Evolutionary conservation across 2,113 vertebrate species (phyloP).

Genomic region (Centrocercus urophasianus): DNA sequence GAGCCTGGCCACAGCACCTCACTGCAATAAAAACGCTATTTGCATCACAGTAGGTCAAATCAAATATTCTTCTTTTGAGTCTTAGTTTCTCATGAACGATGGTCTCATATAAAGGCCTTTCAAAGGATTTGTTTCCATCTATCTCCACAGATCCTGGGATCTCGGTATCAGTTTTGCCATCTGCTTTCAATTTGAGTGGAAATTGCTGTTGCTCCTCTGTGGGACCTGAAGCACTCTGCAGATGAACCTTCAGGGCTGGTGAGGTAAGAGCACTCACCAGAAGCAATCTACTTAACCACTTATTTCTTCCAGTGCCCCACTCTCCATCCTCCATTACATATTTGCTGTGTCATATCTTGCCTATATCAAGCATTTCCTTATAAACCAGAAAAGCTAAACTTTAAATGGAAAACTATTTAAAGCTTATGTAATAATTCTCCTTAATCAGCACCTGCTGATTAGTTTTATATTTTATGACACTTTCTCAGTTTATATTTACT

Average conservation of each 20-base stretch:
- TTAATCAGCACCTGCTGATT: slow-evolving; percentile 54
- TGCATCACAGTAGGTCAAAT: not conserved
- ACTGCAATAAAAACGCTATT: not conserved
- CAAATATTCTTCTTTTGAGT: not conserved
- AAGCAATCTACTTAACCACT: not conserved
- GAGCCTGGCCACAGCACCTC: not conserved
- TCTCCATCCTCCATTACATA: not conserved
- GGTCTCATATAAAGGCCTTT: not conserved
- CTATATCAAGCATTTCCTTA: not conserved
- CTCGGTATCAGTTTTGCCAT: not conserved
- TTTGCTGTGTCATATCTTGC: not conserved
- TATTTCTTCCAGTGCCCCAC: not conserved
- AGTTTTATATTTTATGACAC: slow-evolving; percentile 34
- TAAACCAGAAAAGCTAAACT: not conserved
- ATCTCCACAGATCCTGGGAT: not conserved
- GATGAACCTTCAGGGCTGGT: not conserved
- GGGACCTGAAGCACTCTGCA: not conserved
- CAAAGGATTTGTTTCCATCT: not conserved
- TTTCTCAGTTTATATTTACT: slow-evolving; percentile 48
- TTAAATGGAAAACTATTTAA: not conserved
- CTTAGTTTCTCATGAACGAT: not conserved
- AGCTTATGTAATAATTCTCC: slow-evolving; percentile 23
- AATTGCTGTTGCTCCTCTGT: too few species aligned
- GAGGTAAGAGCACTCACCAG: not conserved
- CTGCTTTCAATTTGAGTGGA: not conserved